Base-by-base conservation (phyloP, 2,888 invertebrate genomes). In the Bunonema sp. region DNA sequence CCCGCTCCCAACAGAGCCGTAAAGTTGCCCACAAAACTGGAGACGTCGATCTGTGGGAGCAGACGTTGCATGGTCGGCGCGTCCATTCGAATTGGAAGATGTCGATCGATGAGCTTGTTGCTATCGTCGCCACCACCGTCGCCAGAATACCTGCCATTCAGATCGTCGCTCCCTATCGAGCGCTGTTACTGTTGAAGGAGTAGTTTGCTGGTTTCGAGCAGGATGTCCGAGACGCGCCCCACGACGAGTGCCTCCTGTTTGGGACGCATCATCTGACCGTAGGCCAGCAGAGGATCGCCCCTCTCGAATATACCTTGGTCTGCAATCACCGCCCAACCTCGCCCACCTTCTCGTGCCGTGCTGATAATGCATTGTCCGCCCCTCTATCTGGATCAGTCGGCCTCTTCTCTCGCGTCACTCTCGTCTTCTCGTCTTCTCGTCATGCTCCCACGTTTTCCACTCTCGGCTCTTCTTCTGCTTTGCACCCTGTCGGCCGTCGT, bases 131-230 rank as follows among this genome's bases (percentile, higher is more conserved):
- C n/a, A n/a, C n/a, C n/a, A n/a, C n/a, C n/a, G n/a, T n/a, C n/a
- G n/a, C n/a, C n/a, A n/a, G n/a, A n/a, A n/a, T n/a, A n/a, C n/a
- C n/a, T n/a, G n/a, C n/a, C n/a, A n/a, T n/a, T n/a, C n/a, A n/a
- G n/a, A n/a, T n/a, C n/a, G n/a, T n/a, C 28, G 34, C 8, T 20
- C 24, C 10, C 21, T 21, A 43, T 19, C 16, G 26, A 34, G 23
- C 36, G 37, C 47, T 10, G 24, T 57, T 57, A 57, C 64, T 39
- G n/a, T n/a, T 60, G 53, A 28, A 61, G 44, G 28, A 65, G 44
- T 2, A 64, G 46, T 33, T 63, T 57, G 0, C 66, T 67, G 2
- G 62, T 59, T 33, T 67, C 63, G 26, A 67, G 47, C 19, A 67
- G 49, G 23, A 65, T 44, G 4, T 53, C 52, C 4, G 67, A 63